These are phyloP conservation scores for Leptarthrus brevirostris DNA, from an alignment of 2,888 invertebrate species.

Conservation along the genomic window DNA sequence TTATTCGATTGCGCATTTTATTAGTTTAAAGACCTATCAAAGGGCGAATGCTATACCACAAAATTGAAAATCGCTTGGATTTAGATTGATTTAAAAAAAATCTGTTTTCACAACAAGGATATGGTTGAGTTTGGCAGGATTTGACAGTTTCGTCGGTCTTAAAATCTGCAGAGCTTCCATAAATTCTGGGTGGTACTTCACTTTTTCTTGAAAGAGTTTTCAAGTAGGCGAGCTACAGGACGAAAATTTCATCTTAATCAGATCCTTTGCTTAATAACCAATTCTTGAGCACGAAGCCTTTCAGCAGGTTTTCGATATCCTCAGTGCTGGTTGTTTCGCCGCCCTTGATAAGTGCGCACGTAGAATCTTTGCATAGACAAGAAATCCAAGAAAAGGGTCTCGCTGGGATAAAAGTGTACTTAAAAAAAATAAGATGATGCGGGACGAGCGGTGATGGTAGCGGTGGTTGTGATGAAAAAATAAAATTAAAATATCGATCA, in stretches of 20 bases:
- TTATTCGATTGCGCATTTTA: slow-evolving; percentile 47
- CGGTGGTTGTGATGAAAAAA: slow-evolving; percentile 51
- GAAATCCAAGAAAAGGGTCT: neutral
- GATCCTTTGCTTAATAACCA: slow-evolving; percentile 48
- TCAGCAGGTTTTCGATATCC: slow-evolving; percentile 3
- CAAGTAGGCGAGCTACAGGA: neutral
- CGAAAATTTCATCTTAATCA: slow-evolving; percentile 44
- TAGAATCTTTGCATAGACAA: slow-evolving; percentile 9
- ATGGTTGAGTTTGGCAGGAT: no score
- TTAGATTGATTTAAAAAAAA: no score
- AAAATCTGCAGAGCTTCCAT: no score
- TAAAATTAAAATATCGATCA: slow-evolving; percentile 66
- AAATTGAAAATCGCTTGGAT: no score
- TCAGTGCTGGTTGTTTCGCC: neutral
- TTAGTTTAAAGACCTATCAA: neutral
- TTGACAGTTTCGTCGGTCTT: no score
- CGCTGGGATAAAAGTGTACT: slow-evolving; percentile 21
- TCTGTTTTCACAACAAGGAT: no score
- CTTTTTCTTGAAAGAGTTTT: neutral
- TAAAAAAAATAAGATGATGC: slow-evolving; percentile 12
- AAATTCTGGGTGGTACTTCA: neutral
- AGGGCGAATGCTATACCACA: no score
- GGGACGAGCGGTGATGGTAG: neutral
- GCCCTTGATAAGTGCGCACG: slow-evolving; percentile 19
- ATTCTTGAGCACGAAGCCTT: slow-evolving; percentile 52